phyloP scores from a whole-genome alignment of 2,113 vertebrate species.

The Lamprologus speciosus region DNA sequence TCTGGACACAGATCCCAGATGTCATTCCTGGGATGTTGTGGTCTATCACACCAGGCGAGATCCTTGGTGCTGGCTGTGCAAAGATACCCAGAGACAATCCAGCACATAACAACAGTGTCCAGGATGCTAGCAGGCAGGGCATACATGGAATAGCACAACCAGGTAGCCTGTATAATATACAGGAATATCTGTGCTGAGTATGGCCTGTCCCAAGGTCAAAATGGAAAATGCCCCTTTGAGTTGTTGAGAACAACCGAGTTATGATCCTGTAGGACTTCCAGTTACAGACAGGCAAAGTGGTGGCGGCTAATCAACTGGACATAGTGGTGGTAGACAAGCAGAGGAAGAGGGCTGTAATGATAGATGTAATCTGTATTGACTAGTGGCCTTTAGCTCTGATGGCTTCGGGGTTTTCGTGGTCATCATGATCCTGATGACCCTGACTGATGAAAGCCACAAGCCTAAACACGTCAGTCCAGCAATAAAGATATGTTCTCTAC shows the following conservation, averaged over 20 bases:
- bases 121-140: neutral
- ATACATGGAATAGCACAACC: neutral
- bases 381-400: neutral
- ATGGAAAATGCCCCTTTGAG: neutral
- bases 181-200: neutral
- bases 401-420: neutral
- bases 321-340: neutral
- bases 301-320: neutral
- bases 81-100: neutral
- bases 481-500: neutral
- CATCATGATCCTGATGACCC: neutral
- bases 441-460: neutral
- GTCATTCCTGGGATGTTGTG: neutral
- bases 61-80: neutral
- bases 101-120: neutral
- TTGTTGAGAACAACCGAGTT: neutral
- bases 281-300: neutral
- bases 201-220: neutral
- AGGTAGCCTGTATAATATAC: neutral
- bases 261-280: neutral
- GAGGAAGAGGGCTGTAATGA: neutral
- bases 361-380: neutral
- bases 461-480: neutral
- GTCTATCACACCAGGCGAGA: neutral
- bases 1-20: neutral